Base-by-base conservation (phyloP, 1,140 invertebrate species). In the Drosophila nigrodunni region DNA sequence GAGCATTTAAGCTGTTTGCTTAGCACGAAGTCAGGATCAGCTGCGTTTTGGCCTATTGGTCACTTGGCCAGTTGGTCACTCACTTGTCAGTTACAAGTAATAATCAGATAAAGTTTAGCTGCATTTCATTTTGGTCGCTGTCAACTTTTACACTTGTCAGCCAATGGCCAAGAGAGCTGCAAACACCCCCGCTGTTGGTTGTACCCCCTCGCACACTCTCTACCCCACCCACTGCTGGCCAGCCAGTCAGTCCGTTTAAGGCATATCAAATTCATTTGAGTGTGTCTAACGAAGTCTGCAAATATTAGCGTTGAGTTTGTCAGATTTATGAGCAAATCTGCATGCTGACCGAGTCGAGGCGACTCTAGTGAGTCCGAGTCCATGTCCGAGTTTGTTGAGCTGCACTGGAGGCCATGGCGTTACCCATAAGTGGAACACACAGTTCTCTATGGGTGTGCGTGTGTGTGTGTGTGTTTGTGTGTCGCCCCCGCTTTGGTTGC, bases 311-410 rank as follows among this genome's bases (percentile, higher is more conserved):
- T 80, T 89, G 85, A 89, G 85, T 90, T 89, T 89, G 85, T 89
- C 85, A 89, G 86, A 89, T 90, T 89, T 89, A 89, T 89, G 85
- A 89, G 81, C 85, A 89, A 89, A 89, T 89, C 85, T 89, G 86
- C 86, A 89, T 89, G 81, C 78, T 85, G 85, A 80, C 85, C 85
- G 62, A 69, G 70, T 62, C 57, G 55, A 65, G 34, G 13, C 50
- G 15, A 55, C 44, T 46, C 25, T 49, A 30, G 30, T 35, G 25
- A 30, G 25, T 9, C 11, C 30, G 46, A 47, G 41, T 30, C 25
- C 25, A 6, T 15, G 49, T 70, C 67, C 61, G 39, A 76, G 55
- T 47, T 34, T 21, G 59, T 60, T 74, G 79, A 70, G 79, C 72
- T 70, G 59, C 50, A 68, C 59, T 62, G 77, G 75, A 78, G 78